Evolutionary conservation across 2,888 invertebrate genomes (phyloP).

Genomic region (Cremastobaeus sp.): DNA sequence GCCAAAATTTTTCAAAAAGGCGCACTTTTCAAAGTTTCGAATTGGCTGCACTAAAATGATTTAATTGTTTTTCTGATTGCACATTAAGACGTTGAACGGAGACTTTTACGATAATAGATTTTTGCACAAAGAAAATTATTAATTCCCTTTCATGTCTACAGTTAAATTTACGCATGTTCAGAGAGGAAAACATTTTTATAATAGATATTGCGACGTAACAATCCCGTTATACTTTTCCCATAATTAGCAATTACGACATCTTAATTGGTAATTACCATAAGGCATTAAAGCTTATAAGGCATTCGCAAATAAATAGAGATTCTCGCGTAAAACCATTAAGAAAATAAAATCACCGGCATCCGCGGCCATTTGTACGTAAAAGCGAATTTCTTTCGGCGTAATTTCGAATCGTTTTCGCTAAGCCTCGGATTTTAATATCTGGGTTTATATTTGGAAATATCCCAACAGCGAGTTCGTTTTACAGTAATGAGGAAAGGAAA

Average conservation of each 20-base stretch:
- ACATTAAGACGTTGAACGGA: too few relatives aligned
- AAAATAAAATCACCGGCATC: constrained; percentile 54
- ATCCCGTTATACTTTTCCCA: constrained; percentile 63
- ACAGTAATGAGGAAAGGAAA: constrained; percentile 17
- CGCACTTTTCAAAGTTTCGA: too few relatives aligned
- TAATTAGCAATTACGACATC: constrained; percentile 62
- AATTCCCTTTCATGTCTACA: constrained; percentile 38
- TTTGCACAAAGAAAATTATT: constrained; percentile 49
- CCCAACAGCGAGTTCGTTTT: constrained; percentile 25
- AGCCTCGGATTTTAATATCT: constrained; percentile 48
- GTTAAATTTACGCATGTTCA: constrained; percentile 52
- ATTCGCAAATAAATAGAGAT: constrained; percentile 60
- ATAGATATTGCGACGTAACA: constrained; percentile 52
- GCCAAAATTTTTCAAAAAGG: too few relatives aligned
- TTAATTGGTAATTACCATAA: constrained; percentile 62
- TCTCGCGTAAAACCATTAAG: constrained; percentile 55
- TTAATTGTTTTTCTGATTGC: too few relatives aligned
- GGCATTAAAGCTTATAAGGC: constrained; percentile 57
- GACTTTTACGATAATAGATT: constrained; percentile 30
- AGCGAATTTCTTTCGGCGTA: constrained; percentile 56
- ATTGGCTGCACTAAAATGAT: too few relatives aligned
- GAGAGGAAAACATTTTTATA: constrained; percentile 39
- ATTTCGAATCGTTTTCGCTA: constrained; percentile 46
- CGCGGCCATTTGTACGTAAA: constrained; percentile 48
- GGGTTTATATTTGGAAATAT: constrained; percentile 39